A percentile compares a stretch with the other conserved stretches of the same genome.
Evolutionary conservation across 30 jellyfish, hydroid and myxozoan species (phyloP).

Genomic region (Chironex yamaguchii): DNA sequence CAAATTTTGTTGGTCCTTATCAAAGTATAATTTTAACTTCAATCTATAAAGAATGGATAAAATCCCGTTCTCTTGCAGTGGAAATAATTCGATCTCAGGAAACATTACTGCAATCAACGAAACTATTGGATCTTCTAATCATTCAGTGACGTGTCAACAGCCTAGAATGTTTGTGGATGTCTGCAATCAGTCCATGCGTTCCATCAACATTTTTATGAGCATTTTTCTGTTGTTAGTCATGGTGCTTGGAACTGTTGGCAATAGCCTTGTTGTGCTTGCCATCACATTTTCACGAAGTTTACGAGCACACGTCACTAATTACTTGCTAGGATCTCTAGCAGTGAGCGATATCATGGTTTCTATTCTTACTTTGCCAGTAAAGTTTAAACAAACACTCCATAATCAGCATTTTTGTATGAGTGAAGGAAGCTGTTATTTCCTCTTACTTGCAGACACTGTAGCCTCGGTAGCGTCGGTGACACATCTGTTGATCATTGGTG

Average conservation of each 20-base stretch:
- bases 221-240: not conserved
- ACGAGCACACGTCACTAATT: not conserved
- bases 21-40: not conserved
- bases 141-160: not conserved
- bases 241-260: not conserved
- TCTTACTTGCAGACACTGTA: not conserved
- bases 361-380: slow-evolving; percentile 1
- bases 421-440: not conserved
- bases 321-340: slow-evolving; percentile 4
- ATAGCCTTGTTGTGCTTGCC: not conserved
- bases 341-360: slow-evolving; percentile 32
- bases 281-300: not conserved
- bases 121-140: not conserved
- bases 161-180: not conserved
- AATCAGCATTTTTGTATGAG: slow-evolving; percentile 12
- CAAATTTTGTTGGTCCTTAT: too few relatives aligned
- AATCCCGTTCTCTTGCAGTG: not conserved
- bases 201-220: not conserved
- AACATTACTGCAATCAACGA: not conserved
- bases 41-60: not conserved
- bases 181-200: not conserved
- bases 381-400: slow-evolving; percentile 3
- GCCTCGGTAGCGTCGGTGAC: slow-evolving; percentile 15
- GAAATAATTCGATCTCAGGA: not conserved
- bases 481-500: not conserved